Conservation (phyloP, 2,797 vertebrate species). For the Eupleurogrammus muticus region DNA sequence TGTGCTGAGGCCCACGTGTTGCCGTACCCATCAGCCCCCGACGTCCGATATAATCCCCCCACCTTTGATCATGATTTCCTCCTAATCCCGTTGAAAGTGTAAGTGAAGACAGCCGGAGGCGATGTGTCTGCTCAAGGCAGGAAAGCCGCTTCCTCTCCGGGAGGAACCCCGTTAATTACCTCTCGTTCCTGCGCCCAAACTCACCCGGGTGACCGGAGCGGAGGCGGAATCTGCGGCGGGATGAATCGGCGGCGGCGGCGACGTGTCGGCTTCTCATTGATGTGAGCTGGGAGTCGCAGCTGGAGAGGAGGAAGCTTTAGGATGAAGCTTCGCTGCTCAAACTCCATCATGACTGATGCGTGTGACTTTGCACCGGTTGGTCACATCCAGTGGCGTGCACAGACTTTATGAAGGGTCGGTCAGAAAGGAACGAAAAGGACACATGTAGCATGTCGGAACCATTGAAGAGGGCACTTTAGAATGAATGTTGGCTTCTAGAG, state of each 20-base stretch:
- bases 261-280: constrained; percentile 49
- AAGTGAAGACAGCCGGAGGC: constrained; percentile 60
- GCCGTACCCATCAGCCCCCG: constrained; percentile 46
- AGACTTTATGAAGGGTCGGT: too few relatives aligned
- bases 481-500: too few relatives aligned
- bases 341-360: constrained; percentile 84
- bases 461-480: too few relatives aligned
- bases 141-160: constrained; percentile 39
- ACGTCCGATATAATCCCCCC: constrained; percentile 62
- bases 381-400: constrained; percentile 46
- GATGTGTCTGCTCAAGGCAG: constrained; percentile 53
- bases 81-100: constrained; percentile 70
- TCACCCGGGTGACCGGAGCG: constrained; percentile 59
- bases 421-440: too few relatives aligned
- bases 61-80: constrained; percentile 76
- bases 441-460: too few relatives aligned
- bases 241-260: constrained; percentile 55
- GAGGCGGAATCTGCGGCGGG: constrained; percentile 55
- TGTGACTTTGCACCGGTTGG: constrained; percentile 81
- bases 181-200: constrained; percentile 35
- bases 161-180: constrained; percentile 63
- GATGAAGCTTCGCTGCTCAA: constrained; percentile 62
- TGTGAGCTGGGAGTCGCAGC: constrained; percentile 61
- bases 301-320: constrained; percentile 61
- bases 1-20: constrained; percentile 35